Percentiles rank a stretch among this genome's conserved stretches.
Evolutionary conservation across 2,797 vertebrate genomes (phyloP).

Genomic region (Clarias platycephalus): DNA sequence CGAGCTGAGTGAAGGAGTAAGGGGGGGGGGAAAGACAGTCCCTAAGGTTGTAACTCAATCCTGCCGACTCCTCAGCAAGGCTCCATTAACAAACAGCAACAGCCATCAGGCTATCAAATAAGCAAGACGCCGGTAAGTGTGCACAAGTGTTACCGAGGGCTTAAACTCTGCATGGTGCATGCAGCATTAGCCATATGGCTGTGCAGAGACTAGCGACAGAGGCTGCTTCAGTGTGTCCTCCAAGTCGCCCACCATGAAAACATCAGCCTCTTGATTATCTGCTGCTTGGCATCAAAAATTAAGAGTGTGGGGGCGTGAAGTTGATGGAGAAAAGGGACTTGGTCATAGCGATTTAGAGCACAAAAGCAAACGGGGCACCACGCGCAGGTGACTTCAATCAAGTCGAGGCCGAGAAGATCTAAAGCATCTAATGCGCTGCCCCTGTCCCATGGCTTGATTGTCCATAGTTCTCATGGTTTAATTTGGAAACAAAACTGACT

Average conservation of each 20-base stretch:
- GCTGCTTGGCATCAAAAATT: slow-evolving; percentile 29
- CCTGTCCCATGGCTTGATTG: too few species aligned
- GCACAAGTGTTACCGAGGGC: neutral
- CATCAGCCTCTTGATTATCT: slow-evolving; percentile 28
- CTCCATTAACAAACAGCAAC: slow-evolving; percentile 35
- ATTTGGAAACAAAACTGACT: neutral
- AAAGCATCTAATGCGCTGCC: neutral
- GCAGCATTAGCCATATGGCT: slow-evolving; percentile 20
- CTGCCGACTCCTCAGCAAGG: slow-evolving; percentile 18
- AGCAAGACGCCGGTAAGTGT: neutral
- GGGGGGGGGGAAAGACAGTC: neutral
- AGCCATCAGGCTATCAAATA: slow-evolving; percentile 31
- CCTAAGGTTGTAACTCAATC: slow-evolving; percentile 33
- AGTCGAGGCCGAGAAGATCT: neutral
- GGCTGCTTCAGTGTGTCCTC: slow-evolving; percentile 11
- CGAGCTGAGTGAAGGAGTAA: neutral
- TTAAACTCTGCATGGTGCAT: neutral
- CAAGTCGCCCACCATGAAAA: slow-evolving; percentile 27
- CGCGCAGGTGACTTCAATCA: neutral
- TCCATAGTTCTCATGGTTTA: neutral
- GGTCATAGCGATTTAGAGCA: slow-evolving; percentile 22
- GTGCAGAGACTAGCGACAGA: slow-evolving; percentile 14
- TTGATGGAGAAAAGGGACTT: neutral
- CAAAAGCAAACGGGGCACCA: slow-evolving; percentile 39
- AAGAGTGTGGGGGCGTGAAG: slow-evolving; percentile 7